These are phyloP conservation scores for Chionomys nivalis DNA, from an alignment of 2,113 vertebrate species.

Conservation along the genomic window DNA sequence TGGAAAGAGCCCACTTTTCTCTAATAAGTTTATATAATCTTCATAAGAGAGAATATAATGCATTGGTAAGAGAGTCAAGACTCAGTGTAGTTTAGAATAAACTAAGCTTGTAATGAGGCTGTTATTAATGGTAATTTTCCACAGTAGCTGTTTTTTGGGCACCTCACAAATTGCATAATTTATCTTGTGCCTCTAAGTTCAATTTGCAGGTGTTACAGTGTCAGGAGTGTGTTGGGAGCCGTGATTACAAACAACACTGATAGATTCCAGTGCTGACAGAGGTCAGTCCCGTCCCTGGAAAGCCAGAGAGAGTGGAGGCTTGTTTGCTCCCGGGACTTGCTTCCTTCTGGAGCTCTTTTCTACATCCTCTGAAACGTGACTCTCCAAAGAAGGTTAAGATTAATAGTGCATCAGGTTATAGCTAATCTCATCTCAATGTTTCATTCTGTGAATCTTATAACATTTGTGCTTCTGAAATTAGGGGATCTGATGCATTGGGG, in stretches of 20 bases:
- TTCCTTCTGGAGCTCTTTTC: conserved; percentile 12
- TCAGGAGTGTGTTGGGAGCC: background rate
- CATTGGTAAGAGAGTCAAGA: conserved; percentile 42
- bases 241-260: conserved; percentile 44
- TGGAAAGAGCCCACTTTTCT: conserved; percentile 20
- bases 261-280: background rate
- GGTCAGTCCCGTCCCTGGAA: background rate
- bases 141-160: conserved; percentile 13
- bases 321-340: conserved; percentile 7
- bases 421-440: conserved; percentile 60
- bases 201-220: conserved; percentile 1
- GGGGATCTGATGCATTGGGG: conserved; percentile 32
- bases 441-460: conserved; percentile 63
- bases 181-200: conserved; percentile 60
- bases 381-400: conserved; percentile 60
- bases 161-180: conserved; percentile 54
- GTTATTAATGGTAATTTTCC: conserved; percentile 61
- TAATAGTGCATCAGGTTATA: conserved; percentile 62
- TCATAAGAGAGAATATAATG: conserved; percentile 34
- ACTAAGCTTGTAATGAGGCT: conserved; percentile 46
- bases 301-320: background rate
- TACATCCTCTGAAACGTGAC: conserved; percentile 24
- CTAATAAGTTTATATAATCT: conserved; percentile 55
- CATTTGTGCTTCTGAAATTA: conserved; percentile 70
- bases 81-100: conserved; percentile 42